phyloP scores from a whole-genome alignment of 2,113 vertebrate genomes.

The Cyprinus carpio region DNA sequence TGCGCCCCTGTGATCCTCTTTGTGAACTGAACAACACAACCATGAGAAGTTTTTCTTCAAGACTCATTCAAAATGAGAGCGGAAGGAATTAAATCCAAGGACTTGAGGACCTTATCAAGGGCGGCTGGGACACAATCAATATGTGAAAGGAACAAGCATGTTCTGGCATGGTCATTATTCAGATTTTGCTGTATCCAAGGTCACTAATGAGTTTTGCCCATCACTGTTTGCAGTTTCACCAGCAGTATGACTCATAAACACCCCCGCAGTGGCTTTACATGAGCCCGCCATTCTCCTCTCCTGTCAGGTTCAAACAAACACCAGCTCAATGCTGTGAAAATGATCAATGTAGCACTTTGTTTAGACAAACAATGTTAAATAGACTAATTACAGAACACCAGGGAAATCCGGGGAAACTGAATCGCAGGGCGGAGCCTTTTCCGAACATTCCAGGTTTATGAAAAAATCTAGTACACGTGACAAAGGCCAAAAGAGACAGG shows the following conservation, averaged over 20 bases:
- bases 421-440: neutral
- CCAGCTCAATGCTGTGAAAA: constrained; percentile 47
- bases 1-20: neutral
- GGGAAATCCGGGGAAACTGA: constrained; percentile 25
- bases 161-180: constrained; percentile 12
- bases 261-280: constrained; percentile 43
- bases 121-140: neutral
- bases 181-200: constrained; percentile 20
- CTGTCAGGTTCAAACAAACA: constrained; percentile 44
- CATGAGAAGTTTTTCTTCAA: neutral
- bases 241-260: constrained; percentile 45
- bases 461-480: constrained; percentile 11
- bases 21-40: neutral
- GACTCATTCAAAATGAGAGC: neutral
- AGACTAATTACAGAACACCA: constrained; percentile 47
- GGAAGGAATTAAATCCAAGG: neutral
- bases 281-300: constrained; percentile 19
- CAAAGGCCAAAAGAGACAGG: constrained; percentile 8
- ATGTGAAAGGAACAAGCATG: neutral
- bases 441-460: constrained; percentile 24
- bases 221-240: constrained; percentile 22
- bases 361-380: constrained; percentile 53
- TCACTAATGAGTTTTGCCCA: constrained; percentile 30
- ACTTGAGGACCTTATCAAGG: neutral
- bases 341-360: constrained; percentile 48